phyloP scores from a whole-genome alignment of 2,113 vertebrate genomes.

The Dasyornis broadbenti region DNA sequence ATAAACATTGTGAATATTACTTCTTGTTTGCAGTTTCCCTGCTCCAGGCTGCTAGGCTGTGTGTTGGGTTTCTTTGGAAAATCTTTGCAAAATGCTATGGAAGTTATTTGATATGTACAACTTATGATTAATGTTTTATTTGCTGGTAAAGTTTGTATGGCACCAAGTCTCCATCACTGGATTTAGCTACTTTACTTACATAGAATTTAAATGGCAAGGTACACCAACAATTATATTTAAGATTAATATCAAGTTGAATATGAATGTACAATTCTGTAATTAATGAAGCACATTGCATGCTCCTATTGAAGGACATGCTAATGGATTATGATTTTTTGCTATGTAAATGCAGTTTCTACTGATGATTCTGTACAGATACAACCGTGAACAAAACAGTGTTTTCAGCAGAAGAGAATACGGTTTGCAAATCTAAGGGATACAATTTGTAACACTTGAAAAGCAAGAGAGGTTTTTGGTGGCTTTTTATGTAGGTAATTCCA shows the following conservation, averaged over 20 bases:
- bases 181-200: not conserved
- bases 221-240: not conserved
- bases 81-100: not conserved
- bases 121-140: not conserved
- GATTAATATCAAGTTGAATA: not conserved
- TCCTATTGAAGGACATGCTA: not conserved
- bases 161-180: not conserved
- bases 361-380: not conserved
- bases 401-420: not conserved
- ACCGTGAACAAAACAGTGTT: not conserved
- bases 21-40: not conserved
- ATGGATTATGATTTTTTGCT: not conserved
- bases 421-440: not conserved
- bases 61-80: not conserved
- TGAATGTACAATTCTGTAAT: not conserved
- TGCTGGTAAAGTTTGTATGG: not conserved
- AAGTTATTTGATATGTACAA: conserved; percentile 14
- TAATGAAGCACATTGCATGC: not conserved
- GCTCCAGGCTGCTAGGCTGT: not conserved
- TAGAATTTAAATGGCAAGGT: not conserved
- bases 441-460: not conserved
- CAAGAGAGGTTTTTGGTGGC: not conserved
- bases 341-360: not conserved
- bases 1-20: not conserved
- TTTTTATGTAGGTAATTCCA: not conserved